Percentiles rank a stretch among this genome's conserved stretches.
Conservation (phyloP, 2,113 vertebrate species). For the Lophius piscatorius region DNA sequence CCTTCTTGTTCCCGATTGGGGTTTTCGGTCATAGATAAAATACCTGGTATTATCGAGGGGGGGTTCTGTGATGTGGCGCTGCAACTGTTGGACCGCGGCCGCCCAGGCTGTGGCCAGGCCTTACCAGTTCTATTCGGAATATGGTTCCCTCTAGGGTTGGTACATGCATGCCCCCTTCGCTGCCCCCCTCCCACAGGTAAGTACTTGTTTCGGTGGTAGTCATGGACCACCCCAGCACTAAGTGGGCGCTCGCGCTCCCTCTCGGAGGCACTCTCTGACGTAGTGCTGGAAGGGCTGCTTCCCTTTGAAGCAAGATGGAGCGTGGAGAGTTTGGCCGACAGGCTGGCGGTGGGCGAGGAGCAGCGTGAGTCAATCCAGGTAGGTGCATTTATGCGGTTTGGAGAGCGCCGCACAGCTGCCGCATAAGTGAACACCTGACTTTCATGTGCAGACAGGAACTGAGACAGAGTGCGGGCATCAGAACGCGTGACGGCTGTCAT, state of each 20-base stretch:
- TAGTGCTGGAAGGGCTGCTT: slow-evolving; percentile 91
- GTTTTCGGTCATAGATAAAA: slow-evolving; percentile 74
- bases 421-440: slow-evolving; percentile 89
- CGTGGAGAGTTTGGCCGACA: slow-evolving; percentile 84
- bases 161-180: slow-evolving; percentile 37
- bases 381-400: slow-evolving; percentile 67
- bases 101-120: slow-evolving; percentile 68
- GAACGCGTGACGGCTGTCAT: slow-evolving; percentile 73
- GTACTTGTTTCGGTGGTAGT: slow-evolving; percentile 64
- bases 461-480: slow-evolving; percentile 80
- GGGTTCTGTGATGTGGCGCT: slow-evolving; percentile 35
- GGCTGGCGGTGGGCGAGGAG: slow-evolving; percentile 84
- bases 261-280: slow-evolving; percentile 86
- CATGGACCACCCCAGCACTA: slow-evolving; percentile 59
- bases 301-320: slow-evolving; percentile 92
- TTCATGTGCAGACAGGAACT: slow-evolving; percentile 84
- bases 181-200: slow-evolving; percentile 58
- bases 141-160: slow-evolving; percentile 44
- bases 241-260: slow-evolving; percentile 82
- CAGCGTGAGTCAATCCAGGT: slow-evolving; percentile 85
- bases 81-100: slow-evolving; percentile 71
- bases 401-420: slow-evolving; percentile 86
- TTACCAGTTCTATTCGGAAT: slow-evolving; percentile 57
- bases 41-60: slow-evolving; percentile 85
- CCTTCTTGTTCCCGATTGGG: slow-evolving; percentile 76